Evolutionary conservation across 92 coral and sea anemone species (phyloP), one percentile per base, ranked within the genome.

Genomic region (Phymanthus crucifer): DNA sequence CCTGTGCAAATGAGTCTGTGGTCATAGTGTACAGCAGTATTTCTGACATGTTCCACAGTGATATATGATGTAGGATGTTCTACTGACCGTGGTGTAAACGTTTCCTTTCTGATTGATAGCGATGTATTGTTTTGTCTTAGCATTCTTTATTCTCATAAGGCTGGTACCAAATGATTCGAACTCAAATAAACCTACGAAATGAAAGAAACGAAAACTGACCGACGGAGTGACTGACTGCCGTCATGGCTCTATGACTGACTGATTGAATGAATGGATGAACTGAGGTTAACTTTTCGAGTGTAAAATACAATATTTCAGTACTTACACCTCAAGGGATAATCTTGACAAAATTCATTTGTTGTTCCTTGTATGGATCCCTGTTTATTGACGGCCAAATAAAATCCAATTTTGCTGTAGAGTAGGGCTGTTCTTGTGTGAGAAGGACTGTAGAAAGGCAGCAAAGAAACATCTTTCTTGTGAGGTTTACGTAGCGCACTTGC

Each of bases 121-220:
- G n/a, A 95, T 54, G 76, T 83, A 95, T 47, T 70, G 40, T 75
- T 87, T 85, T 27, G 94, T 40, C 70, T 68, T 79, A 23, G 85
- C 61, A 24, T 95, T 91, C 76, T 82, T 80, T 45, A 95, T 77
- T 31, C 92, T 83, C 66, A 93, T 58, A 1, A 93, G 57, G 52
- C 97, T 90, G 17, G 88, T 82, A 19, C 87, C 92, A 58, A 83
- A 93, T 2, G 95, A 85, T 89, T 93, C 94, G 3, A 93, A 76
- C 36, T 88, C 87, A 70, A 93, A 95, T 54, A 82, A 50, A 50
- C 99, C 99, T 95, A 84, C 52, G 54, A 76, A 33, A 72, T 37
- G n/a, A n/a, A n/a, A n/a, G n/a, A n/a, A n/a, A n/a, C n/a, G n/a
- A n/a, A n/a, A n/a, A n/a, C n/a, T n/a, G 71, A 26, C 9, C 1